A percentile compares a stretch with the other conserved stretches of the same genome.
Evolutionary conservation across 2,888 invertebrate genomes (phyloP).

Genomic region (Pediacus dermestoides): DNA sequence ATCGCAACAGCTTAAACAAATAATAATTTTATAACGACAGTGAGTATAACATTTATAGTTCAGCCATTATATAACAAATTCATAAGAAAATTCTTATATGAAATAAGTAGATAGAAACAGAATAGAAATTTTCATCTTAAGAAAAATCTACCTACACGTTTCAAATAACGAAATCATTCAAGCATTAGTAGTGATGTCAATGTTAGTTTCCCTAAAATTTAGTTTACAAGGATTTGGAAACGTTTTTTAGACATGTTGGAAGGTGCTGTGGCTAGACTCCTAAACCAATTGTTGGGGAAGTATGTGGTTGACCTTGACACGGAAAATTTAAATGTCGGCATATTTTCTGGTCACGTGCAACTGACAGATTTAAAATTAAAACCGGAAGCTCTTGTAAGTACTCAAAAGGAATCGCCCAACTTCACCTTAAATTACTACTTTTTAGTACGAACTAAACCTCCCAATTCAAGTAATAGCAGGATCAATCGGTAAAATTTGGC

Average conservation of each 20-base stretch:
- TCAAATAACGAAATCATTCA: too few relatives aligned
- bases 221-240: too few relatives aligned
- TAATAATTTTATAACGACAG: too few relatives aligned
- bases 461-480: conserved; percentile 81
- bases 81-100: too few relatives aligned
- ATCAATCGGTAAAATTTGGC: conserved; percentile 68
- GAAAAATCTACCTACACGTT: too few relatives aligned
- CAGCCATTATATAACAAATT: too few relatives aligned
- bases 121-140: too few relatives aligned
- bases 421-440: conserved; percentile 26
- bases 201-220: too few relatives aligned
- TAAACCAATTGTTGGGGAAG: conserved; percentile 77
- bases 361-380: conserved; percentile 73
- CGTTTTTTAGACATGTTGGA: conserved; percentile 61
- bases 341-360: conserved; percentile 77
- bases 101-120: too few relatives aligned
- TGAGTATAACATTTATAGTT: too few relatives aligned
- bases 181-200: too few relatives aligned
- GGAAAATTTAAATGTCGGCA: conserved; percentile 78
- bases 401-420: background rate
- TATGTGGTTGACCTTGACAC: conserved; percentile 80
- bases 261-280: conserved; percentile 72
- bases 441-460: conserved; percentile 74
- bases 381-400: conserved; percentile 75
- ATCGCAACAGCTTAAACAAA: too few relatives aligned